Percentiles rank a stretch among this genome's conserved stretches.
Evolutionary conservation across 2,797 vertebrate genomes (phyloP).

Genomic region (Schizopygopsis pylzovi): DNA sequence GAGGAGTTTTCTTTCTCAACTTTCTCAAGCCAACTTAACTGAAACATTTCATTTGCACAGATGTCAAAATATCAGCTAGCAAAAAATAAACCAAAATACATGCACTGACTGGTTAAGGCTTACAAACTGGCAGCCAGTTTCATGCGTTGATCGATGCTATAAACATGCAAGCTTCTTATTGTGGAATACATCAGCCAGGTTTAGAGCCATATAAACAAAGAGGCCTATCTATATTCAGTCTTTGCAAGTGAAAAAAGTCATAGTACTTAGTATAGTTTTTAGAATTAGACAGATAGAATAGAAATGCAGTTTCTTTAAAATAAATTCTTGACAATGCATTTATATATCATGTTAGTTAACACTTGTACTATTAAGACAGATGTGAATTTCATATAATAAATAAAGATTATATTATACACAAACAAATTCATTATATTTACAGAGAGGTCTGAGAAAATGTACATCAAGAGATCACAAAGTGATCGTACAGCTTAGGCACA

Average conservation of each 20-base stretch:
- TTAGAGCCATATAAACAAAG: not conserved
- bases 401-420: not conserved
- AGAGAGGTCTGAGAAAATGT: not conserved
- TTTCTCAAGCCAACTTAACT: too few relatives aligned
- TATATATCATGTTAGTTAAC: not conserved
- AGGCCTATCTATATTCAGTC: not conserved
- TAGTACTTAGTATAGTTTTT: not conserved
- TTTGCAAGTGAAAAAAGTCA: not conserved
- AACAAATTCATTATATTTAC: not conserved
- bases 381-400: not conserved
- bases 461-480: not conserved
- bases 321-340: not conserved
- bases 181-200: not conserved
- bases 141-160: not conserved
- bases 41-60: too few relatives aligned
- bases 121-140: not conserved
- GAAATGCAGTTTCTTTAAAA: not conserved
- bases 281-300: not conserved
- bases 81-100: not conserved
- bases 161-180: not conserved
- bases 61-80: not conserved
- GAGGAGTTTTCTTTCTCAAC: too few relatives aligned
- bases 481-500: not conserved
- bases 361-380: not conserved
- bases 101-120: not conserved